Percentiles rank a stretch among this genome's conserved stretches.
phyloP scores from a whole-genome alignment of 2,113 vertebrate genomes.

The Chiloscyllium plagiosum region DNA sequence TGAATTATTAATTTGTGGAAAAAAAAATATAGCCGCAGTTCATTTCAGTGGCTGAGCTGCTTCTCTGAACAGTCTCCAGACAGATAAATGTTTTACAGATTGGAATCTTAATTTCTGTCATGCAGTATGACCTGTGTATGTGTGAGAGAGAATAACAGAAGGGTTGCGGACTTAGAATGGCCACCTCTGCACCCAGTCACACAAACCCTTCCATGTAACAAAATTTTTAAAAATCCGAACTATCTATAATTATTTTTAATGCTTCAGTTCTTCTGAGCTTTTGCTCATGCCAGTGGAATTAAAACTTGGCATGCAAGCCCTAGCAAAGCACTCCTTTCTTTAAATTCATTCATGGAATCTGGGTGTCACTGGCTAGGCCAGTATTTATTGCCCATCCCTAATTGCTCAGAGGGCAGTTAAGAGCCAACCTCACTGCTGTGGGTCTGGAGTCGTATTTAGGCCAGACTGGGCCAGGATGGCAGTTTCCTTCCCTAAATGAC shows the following conservation, averaged over 20 bases:
- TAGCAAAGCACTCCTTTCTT: background rate
- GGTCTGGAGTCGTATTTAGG: too few relatives aligned
- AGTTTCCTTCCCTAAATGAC: too few relatives aligned
- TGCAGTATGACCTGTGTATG: background rate
- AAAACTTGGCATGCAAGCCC: background rate
- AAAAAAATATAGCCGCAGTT: background rate
- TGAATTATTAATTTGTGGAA: conserved; percentile 18
- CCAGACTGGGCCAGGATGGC: too few relatives aligned
- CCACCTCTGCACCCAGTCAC: background rate
- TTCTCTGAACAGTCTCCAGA: background rate
- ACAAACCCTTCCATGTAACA: background rate
- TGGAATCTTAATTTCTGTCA: background rate
- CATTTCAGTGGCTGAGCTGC: background rate
- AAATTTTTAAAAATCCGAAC: background rate
- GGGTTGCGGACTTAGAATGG: background rate
- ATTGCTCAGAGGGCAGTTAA: too few relatives aligned
- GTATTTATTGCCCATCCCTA: too few relatives aligned
- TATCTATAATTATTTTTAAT: background rate
- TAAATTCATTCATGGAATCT: too few relatives aligned
- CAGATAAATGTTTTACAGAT: background rate
- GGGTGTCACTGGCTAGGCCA: too few relatives aligned
- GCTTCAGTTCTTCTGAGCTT: background rate
- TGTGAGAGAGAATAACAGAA: too few relatives aligned
- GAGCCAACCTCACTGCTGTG: too few relatives aligned
- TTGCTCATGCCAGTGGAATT: background rate